These are phyloP conservation scores for Betta splendens DNA, from an alignment of 2,797 vertebrate species.

Conservation along the genomic window DNA sequence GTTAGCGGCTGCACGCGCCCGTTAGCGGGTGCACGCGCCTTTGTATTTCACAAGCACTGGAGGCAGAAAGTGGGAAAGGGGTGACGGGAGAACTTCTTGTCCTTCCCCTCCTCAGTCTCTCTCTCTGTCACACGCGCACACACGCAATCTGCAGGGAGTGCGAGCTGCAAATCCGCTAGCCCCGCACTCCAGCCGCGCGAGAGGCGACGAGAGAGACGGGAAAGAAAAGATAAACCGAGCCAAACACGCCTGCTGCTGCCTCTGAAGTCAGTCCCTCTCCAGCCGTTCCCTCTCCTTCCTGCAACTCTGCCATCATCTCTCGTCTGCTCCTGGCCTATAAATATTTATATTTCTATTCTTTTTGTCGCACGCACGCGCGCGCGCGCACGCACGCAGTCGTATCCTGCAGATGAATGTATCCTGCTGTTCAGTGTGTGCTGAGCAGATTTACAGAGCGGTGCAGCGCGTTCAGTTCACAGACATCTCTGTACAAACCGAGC, in stretches of 20 bases:
- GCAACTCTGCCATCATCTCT: constrained; percentile 44
- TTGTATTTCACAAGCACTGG: constrained; percentile 35
- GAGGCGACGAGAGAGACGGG: constrained; percentile 58
- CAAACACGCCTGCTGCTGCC: constrained; percentile 60
- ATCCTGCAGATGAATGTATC: constrained; percentile 45
- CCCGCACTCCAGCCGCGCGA: constrained; percentile 56
- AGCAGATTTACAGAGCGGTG: constrained; percentile 54
- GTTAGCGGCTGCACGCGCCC: no score
- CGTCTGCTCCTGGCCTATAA: constrained; percentile 62
- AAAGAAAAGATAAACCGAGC: constrained; percentile 62
- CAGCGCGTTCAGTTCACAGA: constrained; percentile 34
- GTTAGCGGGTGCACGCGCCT: constrained; percentile 18
- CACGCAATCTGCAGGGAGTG: constrained; percentile 58
- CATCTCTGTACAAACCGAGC: constrained; percentile 21
- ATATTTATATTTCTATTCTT: constrained; percentile 76
- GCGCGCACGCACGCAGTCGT: constrained; percentile 20
- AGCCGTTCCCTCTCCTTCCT: constrained; percentile 32
- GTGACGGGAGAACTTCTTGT: constrained; percentile 50
- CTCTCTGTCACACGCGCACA: constrained; percentile 4
- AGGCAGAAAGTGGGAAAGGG: constrained; percentile 12
- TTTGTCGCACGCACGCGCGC: constrained; percentile 36
- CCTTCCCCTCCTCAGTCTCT: constrained; percentile 28
- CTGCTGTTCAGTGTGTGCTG: constrained; percentile 57
- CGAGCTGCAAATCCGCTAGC: constrained; percentile 55
- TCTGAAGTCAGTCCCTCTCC: constrained; percentile 59